These are phyloP conservation scores for Mimas tiliae DNA, from an alignment of 2,888 invertebrate species.

Conservation along the genomic window DNA sequence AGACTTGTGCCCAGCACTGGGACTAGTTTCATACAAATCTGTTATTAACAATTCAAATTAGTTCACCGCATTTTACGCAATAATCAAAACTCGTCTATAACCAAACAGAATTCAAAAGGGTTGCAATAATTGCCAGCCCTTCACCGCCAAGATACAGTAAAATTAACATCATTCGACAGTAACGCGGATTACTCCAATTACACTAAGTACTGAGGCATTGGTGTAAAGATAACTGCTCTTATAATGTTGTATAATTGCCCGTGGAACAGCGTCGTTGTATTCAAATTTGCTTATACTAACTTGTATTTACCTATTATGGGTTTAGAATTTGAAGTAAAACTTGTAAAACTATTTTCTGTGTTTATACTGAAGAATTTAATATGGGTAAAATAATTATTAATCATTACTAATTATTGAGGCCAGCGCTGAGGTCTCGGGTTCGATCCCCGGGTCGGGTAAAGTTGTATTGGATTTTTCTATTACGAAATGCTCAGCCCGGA, in stretches of 20 bases:
- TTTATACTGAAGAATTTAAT: no score
- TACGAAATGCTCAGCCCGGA: no score
- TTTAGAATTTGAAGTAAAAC: not conserved
- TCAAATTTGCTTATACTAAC: constrained; percentile 1
- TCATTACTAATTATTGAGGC: no score
- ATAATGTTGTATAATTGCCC: constrained; percentile 14
- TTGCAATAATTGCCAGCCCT: not conserved
- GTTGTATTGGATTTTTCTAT: no score
- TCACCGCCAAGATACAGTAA: not conserved
- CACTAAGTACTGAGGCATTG: constrained; percentile 11
- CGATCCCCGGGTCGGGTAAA: no score
- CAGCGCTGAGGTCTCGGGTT: no score
- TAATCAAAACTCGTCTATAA: not conserved
- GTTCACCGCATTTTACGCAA: not conserved
- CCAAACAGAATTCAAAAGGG: constrained; percentile 1
- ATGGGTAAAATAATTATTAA: no score
- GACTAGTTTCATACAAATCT: no score
- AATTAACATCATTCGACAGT: constrained; percentile 16
- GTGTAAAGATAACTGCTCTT: not conserved
- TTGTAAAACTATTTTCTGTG: not conserved
- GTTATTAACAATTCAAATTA: no score
- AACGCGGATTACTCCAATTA: constrained; percentile 10
- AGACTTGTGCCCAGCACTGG: no score
- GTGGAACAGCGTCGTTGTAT: not conserved
- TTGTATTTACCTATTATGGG: not conserved